Conservation (phyloP, 2,888 invertebrate genomes). For the Limnephilus auricula region DNA sequence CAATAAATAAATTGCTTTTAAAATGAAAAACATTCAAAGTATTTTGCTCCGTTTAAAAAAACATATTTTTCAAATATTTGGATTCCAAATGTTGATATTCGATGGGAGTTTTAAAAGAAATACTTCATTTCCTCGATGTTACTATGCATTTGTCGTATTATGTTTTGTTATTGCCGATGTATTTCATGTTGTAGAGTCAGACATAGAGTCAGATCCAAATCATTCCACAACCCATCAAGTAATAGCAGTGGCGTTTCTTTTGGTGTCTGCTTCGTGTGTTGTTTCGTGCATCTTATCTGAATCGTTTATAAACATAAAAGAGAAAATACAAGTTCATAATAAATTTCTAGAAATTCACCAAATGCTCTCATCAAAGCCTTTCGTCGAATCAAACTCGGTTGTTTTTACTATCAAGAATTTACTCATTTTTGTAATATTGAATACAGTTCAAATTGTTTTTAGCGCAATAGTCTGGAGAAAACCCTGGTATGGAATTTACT, state of each 20-base stretch:
- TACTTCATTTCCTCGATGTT: background rate
- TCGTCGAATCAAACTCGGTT: background rate
- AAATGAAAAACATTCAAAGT: too few relatives aligned
- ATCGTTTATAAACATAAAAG: background rate
- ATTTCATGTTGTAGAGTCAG: too few relatives aligned
- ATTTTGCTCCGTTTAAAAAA: background rate
- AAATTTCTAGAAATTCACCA: constrained; percentile 1
- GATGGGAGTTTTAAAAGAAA: background rate
- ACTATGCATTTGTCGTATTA: background rate
- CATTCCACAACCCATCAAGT: constrained; percentile 10
- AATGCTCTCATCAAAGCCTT: background rate
- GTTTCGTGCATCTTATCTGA: background rate
- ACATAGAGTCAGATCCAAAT: background rate
- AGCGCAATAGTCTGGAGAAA: background rate
- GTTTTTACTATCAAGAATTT: background rate
- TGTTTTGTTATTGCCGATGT: background rate
- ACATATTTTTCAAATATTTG: constrained; percentile 2
- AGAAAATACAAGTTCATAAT: background rate
- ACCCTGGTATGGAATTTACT: background rate
- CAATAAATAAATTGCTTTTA: too few relatives aligned
- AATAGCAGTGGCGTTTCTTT: background rate
- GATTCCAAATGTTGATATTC: background rate
- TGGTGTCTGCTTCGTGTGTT: background rate
- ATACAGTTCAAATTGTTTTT: background rate
- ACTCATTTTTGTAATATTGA: background rate